Evolutionary conservation across 2,888 invertebrate genomes (phyloP).

Genomic region (Campopleginae sp.): DNA sequence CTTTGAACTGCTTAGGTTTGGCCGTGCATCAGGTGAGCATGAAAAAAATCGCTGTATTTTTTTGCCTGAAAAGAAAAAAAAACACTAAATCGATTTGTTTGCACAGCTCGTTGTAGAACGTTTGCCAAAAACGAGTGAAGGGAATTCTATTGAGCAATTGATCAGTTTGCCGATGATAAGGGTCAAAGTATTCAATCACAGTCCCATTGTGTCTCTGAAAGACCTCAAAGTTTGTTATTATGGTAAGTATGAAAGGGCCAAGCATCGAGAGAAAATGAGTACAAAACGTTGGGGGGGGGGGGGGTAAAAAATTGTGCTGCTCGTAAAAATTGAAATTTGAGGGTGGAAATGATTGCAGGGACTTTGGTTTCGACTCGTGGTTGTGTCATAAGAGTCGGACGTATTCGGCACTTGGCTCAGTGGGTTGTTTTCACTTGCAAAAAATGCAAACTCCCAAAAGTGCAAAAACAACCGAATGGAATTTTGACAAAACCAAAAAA

Average conservation of each 20-base stretch:
- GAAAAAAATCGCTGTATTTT: slow-evolving; percentile 34
- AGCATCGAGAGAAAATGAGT: background rate
- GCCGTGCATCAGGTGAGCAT: slow-evolving; percentile 91
- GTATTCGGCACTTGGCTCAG: slow-evolving; percentile 89
- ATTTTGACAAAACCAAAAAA: slow-evolving; percentile 86
- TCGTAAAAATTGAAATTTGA: slow-evolving; percentile 43
- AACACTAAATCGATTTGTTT: slow-evolving; percentile 24
- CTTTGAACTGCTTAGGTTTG: slow-evolving; percentile 90
- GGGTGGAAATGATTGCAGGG: slow-evolving; percentile 83
- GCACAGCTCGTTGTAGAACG: slow-evolving; percentile 75
- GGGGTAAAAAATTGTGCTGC: slow-evolving; percentile 24
- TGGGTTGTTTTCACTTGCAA: slow-evolving; percentile 92
- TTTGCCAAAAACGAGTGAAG: slow-evolving; percentile 81
- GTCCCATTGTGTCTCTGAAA: slow-evolving; percentile 88
- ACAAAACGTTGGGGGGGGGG: slow-evolving; percentile 8
- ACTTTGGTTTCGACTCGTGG: slow-evolving; percentile 93
- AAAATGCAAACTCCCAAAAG: slow-evolving; percentile 85
- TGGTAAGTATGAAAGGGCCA: slow-evolving; percentile 85
- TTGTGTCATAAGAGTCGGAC: slow-evolving; percentile 92
- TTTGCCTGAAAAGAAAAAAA: background rate
- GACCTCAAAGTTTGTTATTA: slow-evolving; percentile 90
- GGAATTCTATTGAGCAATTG: slow-evolving; percentile 78
- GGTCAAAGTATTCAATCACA: slow-evolving; percentile 87
- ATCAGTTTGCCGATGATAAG: slow-evolving; percentile 84
- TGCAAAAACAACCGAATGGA: slow-evolving; percentile 86